A percentile compares a stretch with the other conserved stretches of the same genome.
phyloP scores from a whole-genome alignment of 2,797 vertebrate genomes.

The Anguilla marmorata region DNA sequence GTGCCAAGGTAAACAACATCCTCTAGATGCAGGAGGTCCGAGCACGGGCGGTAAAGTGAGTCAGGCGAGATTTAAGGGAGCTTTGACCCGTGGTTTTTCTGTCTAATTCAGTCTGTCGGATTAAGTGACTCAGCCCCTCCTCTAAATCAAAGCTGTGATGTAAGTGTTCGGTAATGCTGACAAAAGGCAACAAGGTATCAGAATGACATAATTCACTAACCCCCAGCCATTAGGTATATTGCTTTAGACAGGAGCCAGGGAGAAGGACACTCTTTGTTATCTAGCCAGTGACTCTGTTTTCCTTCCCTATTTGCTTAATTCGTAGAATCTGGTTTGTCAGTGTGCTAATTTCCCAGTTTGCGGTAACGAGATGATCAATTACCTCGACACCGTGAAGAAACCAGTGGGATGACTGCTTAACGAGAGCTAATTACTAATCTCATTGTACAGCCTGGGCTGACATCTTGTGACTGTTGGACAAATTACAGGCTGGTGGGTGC shows the following conservation, averaged over 20 bases:
- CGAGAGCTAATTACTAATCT: constrained; percentile 25
- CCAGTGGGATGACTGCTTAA: constrained; percentile 22
- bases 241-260: background rate
- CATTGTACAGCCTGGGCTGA: background rate
- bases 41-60: background rate
- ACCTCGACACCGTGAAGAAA: constrained; percentile 1
- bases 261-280: constrained; percentile 6
- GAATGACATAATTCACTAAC: background rate
- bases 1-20: constrained; percentile 50
- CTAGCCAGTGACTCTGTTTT: background rate
- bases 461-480: constrained; percentile 21
- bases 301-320: constrained; percentile 20
- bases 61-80: background rate
- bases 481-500: constrained; percentile 27
- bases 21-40: background rate
- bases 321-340: constrained; percentile 21
- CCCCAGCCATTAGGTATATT: background rate
- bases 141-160: constrained; percentile 11
- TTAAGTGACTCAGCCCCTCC: background rate
- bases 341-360: constrained; percentile 24
- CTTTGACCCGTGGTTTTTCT: background rate
- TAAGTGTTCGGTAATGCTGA: background rate
- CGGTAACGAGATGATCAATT: constrained; percentile 9
- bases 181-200: constrained; percentile 3
- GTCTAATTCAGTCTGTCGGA: background rate